A percentile compares a stretch with the other conserved stretches of the same genome.
phyloP scores from a whole-genome alignment of 1,140 invertebrate species.

The Gryllus bimaculatus region DNA sequence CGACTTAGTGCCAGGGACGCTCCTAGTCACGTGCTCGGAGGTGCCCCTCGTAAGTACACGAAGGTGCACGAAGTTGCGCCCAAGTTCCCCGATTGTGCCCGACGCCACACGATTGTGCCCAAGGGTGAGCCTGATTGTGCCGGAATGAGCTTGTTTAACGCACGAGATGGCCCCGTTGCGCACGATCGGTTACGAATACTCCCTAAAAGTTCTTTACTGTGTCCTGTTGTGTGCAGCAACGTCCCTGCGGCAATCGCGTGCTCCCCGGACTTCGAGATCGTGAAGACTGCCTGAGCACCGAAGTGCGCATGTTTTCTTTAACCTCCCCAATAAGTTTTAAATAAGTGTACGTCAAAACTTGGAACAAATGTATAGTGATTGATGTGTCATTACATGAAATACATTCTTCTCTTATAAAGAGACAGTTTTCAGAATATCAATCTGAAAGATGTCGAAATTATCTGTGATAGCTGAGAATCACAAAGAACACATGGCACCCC shows the following conservation, averaged over 20 bases:
- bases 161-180: too few relatives aligned
- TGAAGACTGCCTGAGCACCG: background rate
- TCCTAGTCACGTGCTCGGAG: too few relatives aligned
- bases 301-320: background rate
- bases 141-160: too few relatives aligned
- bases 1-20: too few relatives aligned
- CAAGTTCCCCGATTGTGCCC: too few relatives aligned
- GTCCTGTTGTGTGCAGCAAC: too few relatives aligned
- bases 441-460: background rate
- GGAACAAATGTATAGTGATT: background rate
- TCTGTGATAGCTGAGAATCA: background rate
- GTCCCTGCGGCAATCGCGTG: background rate
- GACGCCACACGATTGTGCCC: too few relatives aligned
- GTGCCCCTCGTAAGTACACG: too few relatives aligned
- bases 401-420: background rate
- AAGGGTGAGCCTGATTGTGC: too few relatives aligned
- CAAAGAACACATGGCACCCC: background rate
- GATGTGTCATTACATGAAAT: background rate
- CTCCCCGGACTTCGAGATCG: background rate
- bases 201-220: too few relatives aligned
- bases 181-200: too few relatives aligned
- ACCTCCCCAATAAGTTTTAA: background rate
- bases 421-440: background rate
- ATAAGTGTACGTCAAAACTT: background rate
- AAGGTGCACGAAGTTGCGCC: too few relatives aligned